Evolutionary conservation across 1,140 invertebrate genomes (phyloP).

Genomic region (Drosophila chauvacae): DNA sequence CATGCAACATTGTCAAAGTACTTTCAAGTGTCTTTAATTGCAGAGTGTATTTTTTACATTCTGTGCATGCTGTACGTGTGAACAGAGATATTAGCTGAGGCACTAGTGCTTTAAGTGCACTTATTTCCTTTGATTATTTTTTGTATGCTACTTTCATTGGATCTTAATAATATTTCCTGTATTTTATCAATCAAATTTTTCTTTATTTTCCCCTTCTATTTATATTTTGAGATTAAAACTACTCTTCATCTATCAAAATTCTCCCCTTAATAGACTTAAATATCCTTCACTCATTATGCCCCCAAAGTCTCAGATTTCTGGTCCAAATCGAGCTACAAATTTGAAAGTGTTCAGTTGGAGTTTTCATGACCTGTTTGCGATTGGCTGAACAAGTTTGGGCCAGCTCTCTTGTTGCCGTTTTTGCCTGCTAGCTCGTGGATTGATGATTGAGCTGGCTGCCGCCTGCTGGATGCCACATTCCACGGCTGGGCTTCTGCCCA

Average conservation of each 20-base stretch:
- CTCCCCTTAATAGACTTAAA: neutral
- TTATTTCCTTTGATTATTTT: neutral
- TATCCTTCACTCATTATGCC: conserved; percentile 6
- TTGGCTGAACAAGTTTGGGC: conserved; percentile 18
- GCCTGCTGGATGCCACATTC: conserved; percentile 32
- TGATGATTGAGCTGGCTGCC: conserved; percentile 60
- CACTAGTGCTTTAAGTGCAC: too few species aligned
- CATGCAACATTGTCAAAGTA: neutral
- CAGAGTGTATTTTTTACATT: neutral
- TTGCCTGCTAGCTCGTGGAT: conserved; percentile 32
- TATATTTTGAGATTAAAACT: neutral
- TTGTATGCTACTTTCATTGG: neutral
- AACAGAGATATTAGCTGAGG: too few species aligned
- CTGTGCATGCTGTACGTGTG: neutral
- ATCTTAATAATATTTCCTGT: neutral
- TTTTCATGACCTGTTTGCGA: conserved; percentile 34
- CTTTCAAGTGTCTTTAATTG: neutral
- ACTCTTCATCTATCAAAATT: too few species aligned
- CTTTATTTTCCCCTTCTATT: neutral
- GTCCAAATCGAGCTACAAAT: conserved; percentile 20
- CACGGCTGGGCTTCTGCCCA: conserved; percentile 45
- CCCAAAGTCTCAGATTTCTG: conserved; percentile 9
- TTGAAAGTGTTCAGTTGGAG: conserved; percentile 25
- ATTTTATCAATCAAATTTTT: neutral
- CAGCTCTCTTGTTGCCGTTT: conserved; percentile 23